Evolutionary conservation across 2,888 invertebrate species (phyloP).

Genomic region (Lasioglossum vierecki): DNA sequence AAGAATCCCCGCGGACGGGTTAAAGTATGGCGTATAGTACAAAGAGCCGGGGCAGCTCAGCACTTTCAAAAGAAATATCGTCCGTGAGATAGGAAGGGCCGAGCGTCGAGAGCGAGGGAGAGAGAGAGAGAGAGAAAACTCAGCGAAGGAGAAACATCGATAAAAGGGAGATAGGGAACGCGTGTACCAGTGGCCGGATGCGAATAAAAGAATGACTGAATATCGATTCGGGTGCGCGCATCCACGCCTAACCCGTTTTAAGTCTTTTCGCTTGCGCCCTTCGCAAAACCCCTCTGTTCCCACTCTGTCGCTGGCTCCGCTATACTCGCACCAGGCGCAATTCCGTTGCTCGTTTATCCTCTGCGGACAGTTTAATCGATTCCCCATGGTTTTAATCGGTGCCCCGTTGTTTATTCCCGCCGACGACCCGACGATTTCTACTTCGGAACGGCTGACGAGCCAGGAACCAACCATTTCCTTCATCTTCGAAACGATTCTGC

Average conservation of each 20-base stretch:
- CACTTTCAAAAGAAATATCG: conserved; percentile 73
- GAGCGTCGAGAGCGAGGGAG: conserved; percentile 34
- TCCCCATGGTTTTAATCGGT: conserved; percentile 53
- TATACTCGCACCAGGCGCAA: conserved; percentile 26
- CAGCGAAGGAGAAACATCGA: conserved; percentile 52
- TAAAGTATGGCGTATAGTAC: conserved; percentile 65
- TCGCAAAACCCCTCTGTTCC: background rate
- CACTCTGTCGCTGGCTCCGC: background rate
- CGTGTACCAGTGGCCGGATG: conserved; percentile 49
- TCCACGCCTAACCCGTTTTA: conserved; percentile 51
- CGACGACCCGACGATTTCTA: conserved; percentile 14
- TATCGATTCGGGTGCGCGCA: conserved; percentile 75
- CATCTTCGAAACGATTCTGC: background rate
- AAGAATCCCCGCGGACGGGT: conserved; percentile 66
- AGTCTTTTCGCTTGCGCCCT: conserved; percentile 15
- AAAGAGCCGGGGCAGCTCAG: conserved; percentile 67
- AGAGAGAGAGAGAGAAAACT: background rate
- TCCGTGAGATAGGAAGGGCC: conserved; percentile 50
- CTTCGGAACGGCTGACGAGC: conserved; percentile 4
- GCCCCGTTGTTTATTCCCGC: conserved; percentile 37
- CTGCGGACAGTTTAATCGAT: conserved; percentile 58
- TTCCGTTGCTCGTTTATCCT: conserved; percentile 54
- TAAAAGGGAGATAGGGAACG: conserved; percentile 37
- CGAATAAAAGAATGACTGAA: conserved; percentile 72
- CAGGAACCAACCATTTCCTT: background rate